Conservation (phyloP, 1,140 invertebrate species). For the Notospermus geniculatus region DNA sequence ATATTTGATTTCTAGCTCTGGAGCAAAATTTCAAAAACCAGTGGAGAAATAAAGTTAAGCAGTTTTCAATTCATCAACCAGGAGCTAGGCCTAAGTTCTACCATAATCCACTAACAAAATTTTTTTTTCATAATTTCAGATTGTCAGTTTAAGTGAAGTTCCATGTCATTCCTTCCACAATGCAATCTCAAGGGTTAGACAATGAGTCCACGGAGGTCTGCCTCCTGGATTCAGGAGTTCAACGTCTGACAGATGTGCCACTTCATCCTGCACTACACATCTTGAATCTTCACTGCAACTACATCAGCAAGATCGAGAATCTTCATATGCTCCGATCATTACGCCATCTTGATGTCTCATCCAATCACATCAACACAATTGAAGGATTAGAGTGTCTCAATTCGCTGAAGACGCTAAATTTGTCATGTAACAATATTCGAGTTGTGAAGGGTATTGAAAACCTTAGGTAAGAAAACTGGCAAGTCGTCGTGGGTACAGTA, state of each 20-base stretch:
- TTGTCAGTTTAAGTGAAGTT: too few species aligned
- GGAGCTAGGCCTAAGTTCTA: too few species aligned
- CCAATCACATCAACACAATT: constrained; percentile 45
- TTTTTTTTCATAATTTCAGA: too few species aligned
- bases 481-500: neutral
- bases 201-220: constrained; percentile 44
- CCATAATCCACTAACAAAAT: too few species aligned
- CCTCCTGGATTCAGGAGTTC: constrained; percentile 46
- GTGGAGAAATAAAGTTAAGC: too few species aligned
- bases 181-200: too few species aligned
- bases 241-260: constrained; percentile 35
- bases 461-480: constrained; percentile 29
- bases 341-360: constrained; percentile 46
- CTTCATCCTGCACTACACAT: constrained; percentile 31
- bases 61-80: too few species aligned
- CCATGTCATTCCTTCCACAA: too few species aligned
- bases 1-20: too few species aligned
- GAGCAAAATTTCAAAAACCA: too few species aligned
- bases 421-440: constrained; percentile 46
- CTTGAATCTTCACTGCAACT: constrained; percentile 49
- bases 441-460: constrained; percentile 36
- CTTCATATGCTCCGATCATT: constrained; percentile 32
- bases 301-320: constrained; percentile 39
- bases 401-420: constrained; percentile 52
- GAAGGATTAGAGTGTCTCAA: constrained; percentile 44